Evolutionary conservation across 2,797 vertebrate genomes (phyloP).

Genomic region (Sebastes trivittatus): DNA sequence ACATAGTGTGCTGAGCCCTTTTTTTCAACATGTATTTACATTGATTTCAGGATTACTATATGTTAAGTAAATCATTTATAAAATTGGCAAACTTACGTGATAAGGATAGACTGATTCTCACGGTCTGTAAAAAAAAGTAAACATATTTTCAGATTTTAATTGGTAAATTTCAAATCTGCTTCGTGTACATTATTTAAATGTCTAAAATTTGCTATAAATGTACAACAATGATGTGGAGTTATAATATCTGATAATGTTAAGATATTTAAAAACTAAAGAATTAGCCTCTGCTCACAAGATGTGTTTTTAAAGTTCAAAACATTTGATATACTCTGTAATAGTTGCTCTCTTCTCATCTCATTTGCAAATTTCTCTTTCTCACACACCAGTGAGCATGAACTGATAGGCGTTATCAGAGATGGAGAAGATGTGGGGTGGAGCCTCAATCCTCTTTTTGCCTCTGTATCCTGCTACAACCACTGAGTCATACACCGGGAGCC

Average conservation of each 20-base stretch:
- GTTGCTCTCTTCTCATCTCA: neutral
- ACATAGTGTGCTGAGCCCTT: neutral
- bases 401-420: conserved; percentile 95
- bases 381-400: conserved; percentile 89
- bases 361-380: neutral
- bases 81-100: conserved; percentile 82
- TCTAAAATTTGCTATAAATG: neutral
- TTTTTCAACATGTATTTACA: neutral
- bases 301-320: neutral
- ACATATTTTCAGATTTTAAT: neutral
- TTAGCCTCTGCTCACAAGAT: neutral
- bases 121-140: conserved; percentile 80
- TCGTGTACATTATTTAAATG: neutral
- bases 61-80: neutral
- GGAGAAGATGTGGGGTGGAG: conserved; percentile 95
- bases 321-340: neutral
- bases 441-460: conserved; percentile 92
- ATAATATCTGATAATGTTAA: neutral
- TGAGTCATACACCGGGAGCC: conserved; percentile 90
- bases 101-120: conserved; percentile 94
- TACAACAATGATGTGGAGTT: neutral
- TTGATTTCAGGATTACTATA: neutral
- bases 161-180: neutral
- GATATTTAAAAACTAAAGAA: neutral
- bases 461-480: conserved; percentile 86